Evolutionary conservation across 2,797 vertebrate genomes (phyloP).

Genomic region (Propithecus perrieri): DNA sequence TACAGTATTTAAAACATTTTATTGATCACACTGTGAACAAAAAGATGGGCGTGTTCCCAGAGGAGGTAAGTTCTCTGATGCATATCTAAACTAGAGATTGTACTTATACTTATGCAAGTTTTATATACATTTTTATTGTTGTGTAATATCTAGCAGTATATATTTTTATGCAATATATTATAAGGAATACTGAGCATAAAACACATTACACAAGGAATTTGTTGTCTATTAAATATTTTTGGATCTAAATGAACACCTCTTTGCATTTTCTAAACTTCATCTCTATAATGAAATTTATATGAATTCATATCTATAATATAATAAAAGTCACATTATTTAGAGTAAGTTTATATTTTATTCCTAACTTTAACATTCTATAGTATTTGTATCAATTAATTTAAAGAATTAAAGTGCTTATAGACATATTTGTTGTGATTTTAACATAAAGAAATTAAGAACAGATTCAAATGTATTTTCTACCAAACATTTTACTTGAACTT

Average conservation of each 20-base stretch:
- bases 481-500: neutral
- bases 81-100: neutral
- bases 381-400: slow-evolving; percentile 22
- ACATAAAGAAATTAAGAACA: slow-evolving; percentile 36
- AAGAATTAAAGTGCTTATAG: neutral
- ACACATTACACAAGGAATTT: neutral
- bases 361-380: neutral
- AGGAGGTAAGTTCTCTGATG: neutral
- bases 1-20: slow-evolving; percentile 1
- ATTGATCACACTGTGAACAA: neutral
- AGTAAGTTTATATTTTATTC: slow-evolving; percentile 1
- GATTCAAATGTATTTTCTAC: neutral
- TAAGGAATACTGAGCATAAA: neutral
- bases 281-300: neutral
- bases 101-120: neutral
- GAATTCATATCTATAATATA: neutral
- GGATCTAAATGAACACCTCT: neutral
- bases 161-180: neutral
- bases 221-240: neutral
- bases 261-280: neutral
- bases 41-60: neutral
- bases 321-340: slow-evolving; percentile 30
- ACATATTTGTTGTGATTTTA: neutral
- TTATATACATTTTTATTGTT: neutral
- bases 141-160: neutral